Percentiles rank a stretch among this genome's conserved stretches.
Conservation (phyloP, 2,888 invertebrate genomes). For the Branchellion lobata region DNA sequence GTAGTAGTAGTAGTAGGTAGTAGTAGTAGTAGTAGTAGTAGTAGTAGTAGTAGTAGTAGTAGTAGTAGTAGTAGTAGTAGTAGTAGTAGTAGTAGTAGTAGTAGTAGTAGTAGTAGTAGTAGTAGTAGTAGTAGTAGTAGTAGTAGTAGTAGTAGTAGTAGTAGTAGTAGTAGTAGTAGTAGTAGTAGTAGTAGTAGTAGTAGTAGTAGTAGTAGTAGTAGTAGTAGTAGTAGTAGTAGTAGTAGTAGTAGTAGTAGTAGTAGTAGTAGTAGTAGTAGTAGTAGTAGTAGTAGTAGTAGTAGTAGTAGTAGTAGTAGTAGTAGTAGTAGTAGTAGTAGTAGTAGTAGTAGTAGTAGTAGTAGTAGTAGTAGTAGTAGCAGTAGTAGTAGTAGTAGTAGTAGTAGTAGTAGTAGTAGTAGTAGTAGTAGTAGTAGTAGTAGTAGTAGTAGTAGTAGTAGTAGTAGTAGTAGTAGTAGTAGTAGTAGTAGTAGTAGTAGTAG, state of each 20-base stretch:
- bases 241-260: slow-evolving; percentile 30
- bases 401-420: slow-evolving; percentile 37
- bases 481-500: slow-evolving; percentile 42
- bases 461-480: slow-evolving; percentile 43
- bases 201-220: slow-evolving; percentile 36
- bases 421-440: slow-evolving; percentile 43
- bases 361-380: background rate
- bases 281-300: slow-evolving; percentile 26
- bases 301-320: slow-evolving; percentile 17
- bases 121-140: slow-evolving; percentile 37
- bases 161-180: slow-evolving; percentile 37
- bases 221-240: slow-evolving; percentile 30
- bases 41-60: slow-evolving; percentile 42
- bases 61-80: slow-evolving; percentile 35
- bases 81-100: slow-evolving; percentile 32
- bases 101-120: slow-evolving; percentile 37
- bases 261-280: slow-evolving; percentile 35
- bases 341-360: background rate
- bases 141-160: slow-evolving; percentile 36
- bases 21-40: slow-evolving; percentile 43
- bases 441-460: slow-evolving; percentile 42
- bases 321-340: background rate
- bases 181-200: slow-evolving; percentile 37
- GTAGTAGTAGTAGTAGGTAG: slow-evolving; percentile 42
- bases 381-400: slow-evolving; percentile 28